These are phyloP conservation scores for Phengaris alcon DNA, from an alignment of 2,888 invertebrate species.

Conservation along the genomic window DNA sequence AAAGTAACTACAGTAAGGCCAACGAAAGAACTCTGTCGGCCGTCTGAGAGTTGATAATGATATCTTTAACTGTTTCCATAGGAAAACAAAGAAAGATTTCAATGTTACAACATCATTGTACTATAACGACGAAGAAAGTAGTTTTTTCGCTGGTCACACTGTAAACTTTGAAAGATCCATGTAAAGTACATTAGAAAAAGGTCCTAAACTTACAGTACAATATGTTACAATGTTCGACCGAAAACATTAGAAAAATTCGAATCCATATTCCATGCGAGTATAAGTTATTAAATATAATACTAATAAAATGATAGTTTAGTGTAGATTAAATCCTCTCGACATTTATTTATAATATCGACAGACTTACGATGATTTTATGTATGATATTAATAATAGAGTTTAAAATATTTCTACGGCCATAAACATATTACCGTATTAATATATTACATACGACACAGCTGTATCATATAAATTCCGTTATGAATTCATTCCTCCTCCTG, in stretches of 20 bases:
- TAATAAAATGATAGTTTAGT: constrained; percentile 21
- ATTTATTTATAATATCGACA: constrained; percentile 10
- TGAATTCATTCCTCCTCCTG: neutral
- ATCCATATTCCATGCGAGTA: neutral
- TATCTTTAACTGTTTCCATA: too few relatives aligned
- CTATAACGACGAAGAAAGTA: too few relatives aligned
- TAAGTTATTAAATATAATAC: constrained; percentile 1
- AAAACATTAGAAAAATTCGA: neutral
- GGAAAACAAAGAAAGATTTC: too few relatives aligned
- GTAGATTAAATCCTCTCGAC: constrained; percentile 4
- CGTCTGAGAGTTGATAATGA: too few relatives aligned
- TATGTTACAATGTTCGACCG: too few relatives aligned
- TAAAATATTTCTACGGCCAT: neutral
- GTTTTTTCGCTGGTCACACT: too few relatives aligned
- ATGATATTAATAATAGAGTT: constrained; percentile 11
- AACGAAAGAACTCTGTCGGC: too few relatives aligned
- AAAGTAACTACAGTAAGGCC: too few relatives aligned
- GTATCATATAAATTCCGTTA: neutral
- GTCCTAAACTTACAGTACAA: too few relatives aligned
- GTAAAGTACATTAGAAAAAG: too few relatives aligned
- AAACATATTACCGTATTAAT: constrained; percentile 5
- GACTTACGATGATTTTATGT: neutral
- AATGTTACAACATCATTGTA: too few relatives aligned
- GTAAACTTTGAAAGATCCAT: too few relatives aligned
- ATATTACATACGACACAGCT: neutral